Conservation (phyloP, 2,888 invertebrate species). For the Cyrtodaria siliqua region DNA sequence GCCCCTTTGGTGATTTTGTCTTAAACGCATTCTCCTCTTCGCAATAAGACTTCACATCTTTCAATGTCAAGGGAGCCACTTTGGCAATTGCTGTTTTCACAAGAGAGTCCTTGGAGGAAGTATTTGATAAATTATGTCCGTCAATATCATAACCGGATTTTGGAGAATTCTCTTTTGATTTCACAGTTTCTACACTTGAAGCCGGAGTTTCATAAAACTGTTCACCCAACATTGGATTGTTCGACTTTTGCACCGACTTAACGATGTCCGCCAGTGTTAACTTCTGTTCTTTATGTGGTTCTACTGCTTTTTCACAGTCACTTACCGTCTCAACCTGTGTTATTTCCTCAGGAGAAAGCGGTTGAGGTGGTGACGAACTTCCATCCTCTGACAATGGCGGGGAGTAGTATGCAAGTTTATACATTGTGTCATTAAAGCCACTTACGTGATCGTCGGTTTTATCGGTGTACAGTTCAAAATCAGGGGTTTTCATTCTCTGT, state of each 20-base stretch:
- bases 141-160: background rate
- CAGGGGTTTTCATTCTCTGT: constrained; percentile 17
- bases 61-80: constrained; percentile 57
- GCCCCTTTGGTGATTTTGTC: background rate
- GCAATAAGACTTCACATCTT: constrained; percentile 65
- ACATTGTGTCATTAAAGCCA: constrained; percentile 76
- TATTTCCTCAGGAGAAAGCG: constrained; percentile 77
- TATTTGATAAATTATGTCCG: no score
- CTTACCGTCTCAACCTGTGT: constrained; percentile 31
- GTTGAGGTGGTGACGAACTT: constrained; percentile 76
- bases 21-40: constrained; percentile 20
- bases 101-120: background rate
- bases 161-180: constrained; percentile 26
- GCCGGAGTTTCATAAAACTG: constrained; percentile 55
- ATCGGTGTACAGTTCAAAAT: constrained; percentile 63
- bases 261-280: constrained; percentile 52
- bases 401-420: constrained; percentile 78
- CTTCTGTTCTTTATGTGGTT: constrained; percentile 23
- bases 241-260: constrained; percentile 38
- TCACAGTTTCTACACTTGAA: constrained; percentile 58
- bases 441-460: constrained; percentile 63
- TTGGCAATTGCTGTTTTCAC: constrained; percentile 68
- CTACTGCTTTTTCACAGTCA: constrained; percentile 21
- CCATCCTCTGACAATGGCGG: constrained; percentile 76
- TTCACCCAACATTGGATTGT: constrained; percentile 20